Evolutionary conservation across 2,113 vertebrate species (phyloP).

Genomic region (Onychorhynchus coronatus): DNA sequence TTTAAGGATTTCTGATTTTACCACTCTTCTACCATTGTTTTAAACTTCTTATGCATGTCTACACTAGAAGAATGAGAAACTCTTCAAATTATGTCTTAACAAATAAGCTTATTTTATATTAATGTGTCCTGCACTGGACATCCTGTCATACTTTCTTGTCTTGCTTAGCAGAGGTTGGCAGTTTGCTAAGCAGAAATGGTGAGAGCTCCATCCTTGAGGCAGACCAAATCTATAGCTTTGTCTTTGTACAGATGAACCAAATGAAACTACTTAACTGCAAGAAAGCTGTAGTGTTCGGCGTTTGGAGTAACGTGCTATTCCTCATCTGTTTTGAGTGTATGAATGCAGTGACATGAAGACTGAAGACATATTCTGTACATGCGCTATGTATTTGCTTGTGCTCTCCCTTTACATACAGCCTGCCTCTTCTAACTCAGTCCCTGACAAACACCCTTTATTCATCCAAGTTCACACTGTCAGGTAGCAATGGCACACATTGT

Average conservation of each 20-base stretch:
- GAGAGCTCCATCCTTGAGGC: background rate
- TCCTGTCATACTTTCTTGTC: background rate
- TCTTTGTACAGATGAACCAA: background rate
- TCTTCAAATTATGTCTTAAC: background rate
- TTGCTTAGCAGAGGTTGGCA: background rate
- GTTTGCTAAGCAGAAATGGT: background rate
- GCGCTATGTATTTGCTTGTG: background rate
- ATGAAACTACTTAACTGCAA: background rate
- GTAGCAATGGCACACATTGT: background rate
- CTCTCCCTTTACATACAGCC: background rate
- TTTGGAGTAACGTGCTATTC: background rate
- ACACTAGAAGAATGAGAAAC: background rate
- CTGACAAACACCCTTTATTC: background rate
- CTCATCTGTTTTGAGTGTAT: background rate
- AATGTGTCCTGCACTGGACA: background rate
- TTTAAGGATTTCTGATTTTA: background rate
- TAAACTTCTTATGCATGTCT: background rate
- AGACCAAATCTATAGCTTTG: background rate
- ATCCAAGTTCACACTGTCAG: background rate
- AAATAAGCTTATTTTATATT: background rate
- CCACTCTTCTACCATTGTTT: background rate
- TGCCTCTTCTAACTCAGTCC: background rate
- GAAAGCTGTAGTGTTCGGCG: background rate
- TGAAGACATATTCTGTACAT: background rate
- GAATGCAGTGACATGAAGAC: background rate